Percentiles rank a stretch among this genome's conserved stretches.
phyloP scores from a whole-genome alignment of 2,797 vertebrate genomes.

The Phoxinus dragarum region DNA sequence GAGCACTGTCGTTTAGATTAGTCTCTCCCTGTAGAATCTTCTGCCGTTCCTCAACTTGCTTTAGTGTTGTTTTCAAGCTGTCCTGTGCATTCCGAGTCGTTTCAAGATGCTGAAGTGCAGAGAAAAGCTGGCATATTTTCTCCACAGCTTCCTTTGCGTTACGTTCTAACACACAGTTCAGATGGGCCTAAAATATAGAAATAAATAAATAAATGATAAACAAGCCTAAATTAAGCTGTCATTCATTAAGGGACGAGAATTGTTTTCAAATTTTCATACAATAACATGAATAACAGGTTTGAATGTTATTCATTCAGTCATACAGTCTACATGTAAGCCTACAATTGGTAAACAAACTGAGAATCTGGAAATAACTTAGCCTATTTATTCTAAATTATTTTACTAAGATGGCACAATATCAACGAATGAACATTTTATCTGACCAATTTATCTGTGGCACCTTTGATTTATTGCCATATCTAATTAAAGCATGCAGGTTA shows the following conservation, averaged over 20 bases:
- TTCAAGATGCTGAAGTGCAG: constrained; percentile 68
- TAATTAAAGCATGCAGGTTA: not conserved
- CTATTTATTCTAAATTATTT: not conserved
- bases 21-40: constrained; percentile 60
- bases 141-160: constrained; percentile 73
- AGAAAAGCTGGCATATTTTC: constrained; percentile 76
- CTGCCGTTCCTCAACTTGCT: constrained; percentile 65
- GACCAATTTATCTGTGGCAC: no score
- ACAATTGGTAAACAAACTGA: not conserved
- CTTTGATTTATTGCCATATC: not conserved
- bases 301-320: no score
- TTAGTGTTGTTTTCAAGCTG: constrained; percentile 67
- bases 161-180: constrained; percentile 70
- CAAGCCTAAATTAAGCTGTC: not conserved
- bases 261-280: not conserved
- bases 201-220: not conserved
- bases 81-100: constrained; percentile 61
- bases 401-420: not conserved
- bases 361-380: not conserved
- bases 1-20: not conserved
- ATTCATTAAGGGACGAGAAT: not conserved
- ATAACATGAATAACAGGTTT: not conserved
- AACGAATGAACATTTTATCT: not conserved
- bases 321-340: no score
- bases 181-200: constrained; percentile 50